phyloP scores from a whole-genome alignment of 2,888 invertebrate species.

The Tinea pellionella region DNA sequence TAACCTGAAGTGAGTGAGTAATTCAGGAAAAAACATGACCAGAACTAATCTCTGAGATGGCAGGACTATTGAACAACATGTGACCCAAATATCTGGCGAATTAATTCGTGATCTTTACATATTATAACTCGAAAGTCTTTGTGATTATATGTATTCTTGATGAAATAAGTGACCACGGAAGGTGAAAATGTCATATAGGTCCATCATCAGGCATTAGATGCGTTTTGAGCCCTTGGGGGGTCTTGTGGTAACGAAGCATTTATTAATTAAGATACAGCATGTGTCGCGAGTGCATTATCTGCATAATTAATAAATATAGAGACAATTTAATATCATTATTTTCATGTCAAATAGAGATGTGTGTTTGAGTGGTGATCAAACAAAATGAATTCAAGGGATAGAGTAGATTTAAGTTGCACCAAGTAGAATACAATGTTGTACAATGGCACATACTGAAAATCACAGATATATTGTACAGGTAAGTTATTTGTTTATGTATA shows the following conservation, averaged over 20 bases:
- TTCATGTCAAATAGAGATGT: neutral
- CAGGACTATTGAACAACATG: slow-evolving; percentile 43
- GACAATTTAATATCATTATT: neutral
- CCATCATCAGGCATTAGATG: slow-evolving; percentile 50
- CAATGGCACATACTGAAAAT: slow-evolving; percentile 72
- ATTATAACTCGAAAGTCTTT: neutral
- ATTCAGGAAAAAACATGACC: neutral
- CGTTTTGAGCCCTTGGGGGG: slow-evolving; percentile 40
- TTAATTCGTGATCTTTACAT: neutral
- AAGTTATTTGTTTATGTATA: neutral
- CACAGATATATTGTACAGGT: slow-evolving; percentile 81
- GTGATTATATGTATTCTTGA: neutral
- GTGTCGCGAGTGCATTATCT: neutral
- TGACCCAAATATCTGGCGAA: slow-evolving; percentile 51
- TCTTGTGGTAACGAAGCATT: slow-evolving; percentile 30
- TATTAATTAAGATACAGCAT: neutral
- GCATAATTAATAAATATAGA: neutral
- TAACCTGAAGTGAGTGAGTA: neutral
- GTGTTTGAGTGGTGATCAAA: neutral
- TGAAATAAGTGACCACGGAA: neutral
- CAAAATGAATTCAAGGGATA: slow-evolving; percentile 35
- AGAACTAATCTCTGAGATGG: neutral
- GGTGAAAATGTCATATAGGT: slow-evolving; percentile 14
- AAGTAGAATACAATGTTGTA: slow-evolving; percentile 54
- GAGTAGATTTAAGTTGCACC: slow-evolving; percentile 30